Evolutionary conservation across 2,113 vertebrate genomes (phyloP).

Genomic region (Saguinus midas): DNA sequence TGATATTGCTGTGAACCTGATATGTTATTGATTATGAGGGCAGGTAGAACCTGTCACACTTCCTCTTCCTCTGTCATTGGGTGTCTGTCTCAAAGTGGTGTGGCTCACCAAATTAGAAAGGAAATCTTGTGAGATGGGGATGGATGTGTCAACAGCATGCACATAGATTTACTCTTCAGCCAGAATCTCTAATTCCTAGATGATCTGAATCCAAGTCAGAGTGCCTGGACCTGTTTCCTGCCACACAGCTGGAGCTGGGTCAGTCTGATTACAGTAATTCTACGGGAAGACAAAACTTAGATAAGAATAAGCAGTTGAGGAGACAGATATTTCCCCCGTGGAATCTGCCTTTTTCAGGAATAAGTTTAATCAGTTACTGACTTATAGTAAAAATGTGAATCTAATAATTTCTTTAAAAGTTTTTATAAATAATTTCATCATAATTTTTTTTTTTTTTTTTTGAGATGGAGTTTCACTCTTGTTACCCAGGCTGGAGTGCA

Average conservation of each 20-base stretch:
- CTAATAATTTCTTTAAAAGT: background rate
- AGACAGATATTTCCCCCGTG: background rate
- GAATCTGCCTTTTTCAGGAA: background rate
- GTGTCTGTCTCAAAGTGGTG: background rate
- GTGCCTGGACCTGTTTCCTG: too few relatives aligned
- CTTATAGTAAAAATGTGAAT: background rate
- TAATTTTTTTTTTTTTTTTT: background rate
- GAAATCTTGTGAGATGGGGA: background rate
- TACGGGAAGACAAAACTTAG: background rate
- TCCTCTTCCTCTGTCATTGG: too few relatives aligned
- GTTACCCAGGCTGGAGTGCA: too few relatives aligned
- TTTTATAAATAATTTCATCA: background rate
- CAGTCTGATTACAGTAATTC: background rate
- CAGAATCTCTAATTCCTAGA: too few relatives aligned
- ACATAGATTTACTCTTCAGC: background rate
- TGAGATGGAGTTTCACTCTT: too few relatives aligned
- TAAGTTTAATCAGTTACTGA: background rate
- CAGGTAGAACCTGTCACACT: too few relatives aligned
- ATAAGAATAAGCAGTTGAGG: background rate
- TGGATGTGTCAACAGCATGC: background rate
- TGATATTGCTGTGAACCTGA: too few relatives aligned
- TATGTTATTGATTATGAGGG: rapidly evolving
- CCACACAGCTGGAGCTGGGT: rapidly evolving
- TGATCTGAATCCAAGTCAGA: too few relatives aligned
- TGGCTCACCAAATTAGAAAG: background rate